phyloP scores from a whole-genome alignment of 2,113 vertebrate species.

The Connochaetes taurinus region DNA sequence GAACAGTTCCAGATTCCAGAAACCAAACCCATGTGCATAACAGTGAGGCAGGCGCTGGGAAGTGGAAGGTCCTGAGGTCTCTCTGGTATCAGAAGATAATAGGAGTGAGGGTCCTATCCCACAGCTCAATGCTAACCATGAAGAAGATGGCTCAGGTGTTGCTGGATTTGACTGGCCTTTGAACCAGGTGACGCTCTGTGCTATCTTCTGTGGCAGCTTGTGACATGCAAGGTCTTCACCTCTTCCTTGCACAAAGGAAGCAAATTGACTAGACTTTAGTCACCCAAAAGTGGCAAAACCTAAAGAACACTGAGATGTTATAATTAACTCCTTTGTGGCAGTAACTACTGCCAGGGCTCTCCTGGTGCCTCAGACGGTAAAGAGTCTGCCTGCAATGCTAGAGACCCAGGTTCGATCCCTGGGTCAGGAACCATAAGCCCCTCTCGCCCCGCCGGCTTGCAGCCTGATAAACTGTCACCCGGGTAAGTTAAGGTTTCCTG shows the following conservation, averaged over 20 bases:
- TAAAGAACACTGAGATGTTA: background rate
- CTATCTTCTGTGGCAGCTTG: background rate
- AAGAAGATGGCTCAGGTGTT: background rate
- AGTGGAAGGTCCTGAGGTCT: background rate
- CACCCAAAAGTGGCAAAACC: background rate
- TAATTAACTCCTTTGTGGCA: background rate
- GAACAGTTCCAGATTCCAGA: background rate
- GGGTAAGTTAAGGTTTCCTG: background rate
- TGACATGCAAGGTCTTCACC: background rate
- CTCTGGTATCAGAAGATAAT: background rate
- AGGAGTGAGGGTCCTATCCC: accelerated
- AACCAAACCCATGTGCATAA: background rate
- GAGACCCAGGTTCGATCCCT: background rate
- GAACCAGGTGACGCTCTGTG: background rate
- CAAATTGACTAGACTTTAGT: background rate
- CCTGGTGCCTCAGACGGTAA: accelerated
- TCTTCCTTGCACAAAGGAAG: constrained; percentile 9
- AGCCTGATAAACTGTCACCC: background rate
- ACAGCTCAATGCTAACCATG: accelerated
- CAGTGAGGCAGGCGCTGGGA: background rate
- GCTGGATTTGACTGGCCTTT: background rate
- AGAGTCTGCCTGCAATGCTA: background rate
- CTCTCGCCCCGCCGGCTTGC: accelerated
- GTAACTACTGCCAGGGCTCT: background rate
- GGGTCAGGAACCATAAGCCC: background rate